Base-by-base conservation (phyloP, 1,140 invertebrate species). In the Drosophila persimilis region DNA sequence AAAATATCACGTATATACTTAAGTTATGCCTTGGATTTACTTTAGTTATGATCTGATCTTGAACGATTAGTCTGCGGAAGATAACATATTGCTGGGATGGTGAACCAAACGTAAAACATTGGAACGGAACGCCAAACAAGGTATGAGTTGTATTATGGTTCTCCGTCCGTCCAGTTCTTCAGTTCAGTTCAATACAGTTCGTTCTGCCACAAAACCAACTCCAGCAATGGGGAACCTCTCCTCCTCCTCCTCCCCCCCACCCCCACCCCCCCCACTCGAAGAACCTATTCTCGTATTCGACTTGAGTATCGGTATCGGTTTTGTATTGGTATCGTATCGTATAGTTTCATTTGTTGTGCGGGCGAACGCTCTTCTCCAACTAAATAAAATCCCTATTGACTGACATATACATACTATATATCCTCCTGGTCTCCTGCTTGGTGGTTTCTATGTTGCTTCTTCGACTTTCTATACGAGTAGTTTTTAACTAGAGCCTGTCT, bases 1-100 rank as follows among this genome's bases (percentile, higher is more conserved):
- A 85, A 85, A 85, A 85, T 85, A 85, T 85, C 81, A 85, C 85
- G 84, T 89, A 89, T 89, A 89, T 89, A 89, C 85, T 89, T 89
- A 89, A 89, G 86, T 89, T 89, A 89, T 89, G 85, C 84, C 85
- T 89, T 89, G 85, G 80, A 77, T 89, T 89, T 85, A 78, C 35
- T 39, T 85, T 84, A 77, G 61, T 80, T 70, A 74, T 75, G 71
- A 62, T 67, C 51, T 70, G 39, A 55, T 72, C 54, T 59, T 54
- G 54, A 24, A 59, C 56, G 55, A 55, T 65, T 47, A 77, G 55
- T 78, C 67, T 77, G 59, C 67, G 66, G 65, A 73, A 77, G 74
- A 77, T 59, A 50, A 72, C 58, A 78, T 71, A 78, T 71, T 77
- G 75, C 74, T 78, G 73, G 73, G 73, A 62, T 77, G 52, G 44